Evolutionary conservation across 1,140 invertebrate species (phyloP), one percentile per base, ranked within the genome.

Genomic region (Acromyrmex heyeri): DNA sequence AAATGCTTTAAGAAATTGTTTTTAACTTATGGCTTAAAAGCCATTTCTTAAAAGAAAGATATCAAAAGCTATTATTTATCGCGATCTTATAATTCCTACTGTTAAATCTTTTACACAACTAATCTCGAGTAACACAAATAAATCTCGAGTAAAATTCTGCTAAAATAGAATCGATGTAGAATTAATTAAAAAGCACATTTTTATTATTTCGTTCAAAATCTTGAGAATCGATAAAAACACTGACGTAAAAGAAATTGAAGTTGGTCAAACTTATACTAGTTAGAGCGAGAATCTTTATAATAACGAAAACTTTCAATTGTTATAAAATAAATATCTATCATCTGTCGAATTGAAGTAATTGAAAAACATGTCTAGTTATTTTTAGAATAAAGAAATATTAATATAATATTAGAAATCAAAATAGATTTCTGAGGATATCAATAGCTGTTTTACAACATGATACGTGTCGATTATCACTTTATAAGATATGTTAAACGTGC

Each of bases 251-350:
- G 61, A 27, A 70, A 69, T 10, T 21, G n/a, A 67, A 48, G 0
- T 10, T 69, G 38, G 10, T 69, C 21, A n/a, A 24, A 38, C 1
- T 67, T 24, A 48, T 48, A 61, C 4, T 67, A 62, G 2, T 62
- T 48, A 48, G 1, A 69, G 18, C 44, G 2, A 48, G 21, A 16
- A 69, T 69, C 16, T 72, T 72, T 72, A 72, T 30, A 14, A 62
- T 16, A 55, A 50, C 16, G 8, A 16, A 59, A 59, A 38, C 55
- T 24, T 59, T 16, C 2, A 57, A 38, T 34, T 1, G 50, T 57
- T 21, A 44, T 2, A 38, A 59, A 59, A 72, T 72, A 72, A 72
- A 72, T n/a, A 72, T 53, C 27, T 16, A 16, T n/a, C 30, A n/a
- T 34, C 18, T 34, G n/a, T 57, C 18, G 6, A 57, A 34, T 64